Evolutionary conservation across 2,797 vertebrate genomes (phyloP).

Genomic region (Gadopsis marmoratus): DNA sequence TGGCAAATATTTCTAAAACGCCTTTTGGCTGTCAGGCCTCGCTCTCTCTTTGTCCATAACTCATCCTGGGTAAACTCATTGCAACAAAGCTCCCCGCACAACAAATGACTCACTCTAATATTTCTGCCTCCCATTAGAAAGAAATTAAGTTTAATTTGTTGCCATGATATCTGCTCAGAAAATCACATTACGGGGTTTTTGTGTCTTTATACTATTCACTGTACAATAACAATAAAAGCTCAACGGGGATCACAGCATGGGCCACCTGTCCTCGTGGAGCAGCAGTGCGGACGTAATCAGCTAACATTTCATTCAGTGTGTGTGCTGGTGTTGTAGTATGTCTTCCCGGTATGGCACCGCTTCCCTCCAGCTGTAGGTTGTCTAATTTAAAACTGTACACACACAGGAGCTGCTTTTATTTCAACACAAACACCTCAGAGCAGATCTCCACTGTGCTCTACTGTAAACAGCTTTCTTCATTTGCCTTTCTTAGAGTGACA

Average conservation of each 20-base stretch:
- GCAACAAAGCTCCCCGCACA: slow-evolving; percentile 26
- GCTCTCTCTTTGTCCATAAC: neutral
- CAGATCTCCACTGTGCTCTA: neutral
- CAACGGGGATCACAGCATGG: slow-evolving; percentile 8
- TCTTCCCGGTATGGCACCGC: neutral
- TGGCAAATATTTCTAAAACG: slow-evolving; percentile 19
- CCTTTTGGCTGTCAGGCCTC: neutral
- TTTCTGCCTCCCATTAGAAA: slow-evolving; percentile 38
- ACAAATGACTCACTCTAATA: slow-evolving; percentile 46
- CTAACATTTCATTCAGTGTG: slow-evolving; percentile 7
- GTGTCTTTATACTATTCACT: neutral
- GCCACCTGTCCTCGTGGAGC: slow-evolving; percentile 1
- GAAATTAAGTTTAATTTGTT: slow-evolving; percentile 40
- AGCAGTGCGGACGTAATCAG: neutral
- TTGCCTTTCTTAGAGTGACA: slow-evolving; percentile 13
- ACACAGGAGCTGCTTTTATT: slow-evolving; percentile 23
- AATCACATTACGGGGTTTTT: slow-evolving; percentile 17
- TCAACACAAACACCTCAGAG: neutral
- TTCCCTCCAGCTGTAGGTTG: slow-evolving; percentile 43
- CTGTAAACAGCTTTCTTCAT: slow-evolving; percentile 21
- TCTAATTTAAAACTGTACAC: slow-evolving; percentile 30
- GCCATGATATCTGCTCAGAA: slow-evolving; percentile 32
- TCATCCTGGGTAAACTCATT: slow-evolving; percentile 21
- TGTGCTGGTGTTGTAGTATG: neutral
- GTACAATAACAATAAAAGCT: slow-evolving; percentile 1